Percentiles rank a stretch among this genome's conserved stretches.
phyloP scores from a whole-genome alignment of 2,888 invertebrate genomes.

The Trissolcus japonicus region DNA sequence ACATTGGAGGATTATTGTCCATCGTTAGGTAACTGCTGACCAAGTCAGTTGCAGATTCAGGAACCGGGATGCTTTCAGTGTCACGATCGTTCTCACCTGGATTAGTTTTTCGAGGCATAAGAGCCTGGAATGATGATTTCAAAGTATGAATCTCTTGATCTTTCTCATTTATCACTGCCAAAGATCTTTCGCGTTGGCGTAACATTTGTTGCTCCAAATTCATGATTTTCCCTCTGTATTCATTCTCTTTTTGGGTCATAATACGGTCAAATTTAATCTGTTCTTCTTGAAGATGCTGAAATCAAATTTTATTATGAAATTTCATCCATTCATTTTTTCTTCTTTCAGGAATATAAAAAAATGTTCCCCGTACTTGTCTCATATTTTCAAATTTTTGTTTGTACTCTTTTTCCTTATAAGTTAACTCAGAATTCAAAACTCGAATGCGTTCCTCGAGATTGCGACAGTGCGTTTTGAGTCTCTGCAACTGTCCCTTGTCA shows the following conservation, averaged over 20 bases:
- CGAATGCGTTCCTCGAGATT: slow-evolving; percentile 83
- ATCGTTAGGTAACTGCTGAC: slow-evolving; percentile 73
- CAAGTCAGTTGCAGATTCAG: slow-evolving; percentile 66
- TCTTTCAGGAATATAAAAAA: neutral
- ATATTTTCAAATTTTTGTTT: slow-evolving; percentile 79
- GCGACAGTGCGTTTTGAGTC: slow-evolving; percentile 80
- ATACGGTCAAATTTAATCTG: slow-evolving; percentile 66
- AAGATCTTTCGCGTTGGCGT: slow-evolving; percentile 88
- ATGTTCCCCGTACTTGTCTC: slow-evolving; percentile 76
- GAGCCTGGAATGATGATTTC: slow-evolving; percentile 79
- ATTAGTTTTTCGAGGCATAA: slow-evolving; percentile 75
- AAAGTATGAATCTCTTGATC: slow-evolving; percentile 84
- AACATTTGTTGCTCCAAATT: slow-evolving; percentile 84
- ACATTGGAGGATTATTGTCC: slow-evolving; percentile 85
- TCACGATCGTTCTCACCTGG: slow-evolving; percentile 60
- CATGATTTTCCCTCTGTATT: slow-evolving; percentile 78
- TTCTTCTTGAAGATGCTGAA: slow-evolving; percentile 67
- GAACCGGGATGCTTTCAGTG: slow-evolving; percentile 24
- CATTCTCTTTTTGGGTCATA: slow-evolving; percentile 76
- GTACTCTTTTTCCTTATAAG: slow-evolving; percentile 81
- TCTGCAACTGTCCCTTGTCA: slow-evolving; percentile 71
- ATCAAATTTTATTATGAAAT: slow-evolving; percentile 9
- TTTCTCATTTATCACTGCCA: slow-evolving; percentile 87
- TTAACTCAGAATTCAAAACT: slow-evolving; percentile 80
- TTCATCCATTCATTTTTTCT: neutral